phyloP scores from a whole-genome alignment of 1,140 invertebrate species.

The Pseudomyrmex flavicornis region DNA sequence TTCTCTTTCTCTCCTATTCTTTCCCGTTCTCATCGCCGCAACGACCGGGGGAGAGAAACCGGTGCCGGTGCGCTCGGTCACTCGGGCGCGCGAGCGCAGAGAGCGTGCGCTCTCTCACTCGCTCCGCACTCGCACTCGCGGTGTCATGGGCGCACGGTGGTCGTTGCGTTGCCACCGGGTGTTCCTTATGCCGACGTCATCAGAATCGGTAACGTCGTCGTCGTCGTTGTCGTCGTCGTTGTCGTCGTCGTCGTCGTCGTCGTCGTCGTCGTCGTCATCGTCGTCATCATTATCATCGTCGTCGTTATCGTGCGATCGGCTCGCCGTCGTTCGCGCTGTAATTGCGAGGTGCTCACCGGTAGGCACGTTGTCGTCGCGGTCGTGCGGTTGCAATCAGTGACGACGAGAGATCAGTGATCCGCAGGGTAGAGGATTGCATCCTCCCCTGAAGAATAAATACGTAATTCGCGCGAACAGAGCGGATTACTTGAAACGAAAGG shows the following conservation, averaged over 20 bases:
- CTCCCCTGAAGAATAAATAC: too few species aligned
- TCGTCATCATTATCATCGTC: constrained; percentile 31
- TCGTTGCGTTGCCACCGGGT: constrained; percentile 70
- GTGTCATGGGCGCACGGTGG: constrained; percentile 81
- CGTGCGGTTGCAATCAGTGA: constrained; percentile 46
- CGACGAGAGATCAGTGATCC: constrained; percentile 14
- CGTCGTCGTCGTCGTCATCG: constrained; percentile 46
- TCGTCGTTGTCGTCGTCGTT: constrained; percentile 16
- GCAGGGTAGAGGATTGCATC: too few species aligned
- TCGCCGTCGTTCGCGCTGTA: constrained; percentile 16
- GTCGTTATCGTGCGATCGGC: constrained; percentile 10
- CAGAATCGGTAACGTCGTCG: constrained; percentile 41
- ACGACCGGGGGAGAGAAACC: constrained; percentile 28
- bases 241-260: constrained; percentile 26
- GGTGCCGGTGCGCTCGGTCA: constrained; percentile 62
- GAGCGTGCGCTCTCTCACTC: constrained; percentile 78
- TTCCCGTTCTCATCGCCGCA: neutral
- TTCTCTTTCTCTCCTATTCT: constrained; percentile 48
- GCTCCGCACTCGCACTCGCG: constrained; percentile 71
- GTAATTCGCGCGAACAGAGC: neutral
- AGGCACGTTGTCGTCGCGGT: constrained; percentile 18
- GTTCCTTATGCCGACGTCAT: constrained; percentile 68
- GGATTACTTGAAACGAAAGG: neutral
- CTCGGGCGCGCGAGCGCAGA: constrained; percentile 71
- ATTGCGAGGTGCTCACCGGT: constrained; percentile 12